These are phyloP conservation scores for Pantherophis guttatus DNA, from an alignment of 2,113 vertebrate species.

Conservation along the genomic window DNA sequence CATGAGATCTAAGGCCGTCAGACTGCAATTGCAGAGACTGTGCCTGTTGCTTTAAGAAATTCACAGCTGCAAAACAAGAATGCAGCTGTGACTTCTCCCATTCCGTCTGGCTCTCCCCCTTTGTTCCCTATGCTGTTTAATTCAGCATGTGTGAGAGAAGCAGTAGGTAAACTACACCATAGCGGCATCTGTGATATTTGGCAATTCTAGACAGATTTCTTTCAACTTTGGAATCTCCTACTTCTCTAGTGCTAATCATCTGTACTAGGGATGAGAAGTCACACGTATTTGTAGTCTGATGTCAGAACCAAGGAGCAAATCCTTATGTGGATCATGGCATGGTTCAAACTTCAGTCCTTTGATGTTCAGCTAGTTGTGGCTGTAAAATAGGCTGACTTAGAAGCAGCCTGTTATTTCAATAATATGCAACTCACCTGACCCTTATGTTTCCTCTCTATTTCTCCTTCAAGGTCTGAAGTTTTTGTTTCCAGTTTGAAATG, in stretches of 20 bases:
- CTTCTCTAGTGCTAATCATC: not conserved
- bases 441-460: not conserved
- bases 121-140: not conserved
- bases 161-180: not conserved
- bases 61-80: not conserved
- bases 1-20: not conserved
- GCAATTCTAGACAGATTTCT: not conserved
- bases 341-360: not conserved
- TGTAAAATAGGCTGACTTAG: not conserved
- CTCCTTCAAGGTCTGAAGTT: not conserved
- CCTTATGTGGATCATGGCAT: not conserved
- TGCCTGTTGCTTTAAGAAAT: not conserved
- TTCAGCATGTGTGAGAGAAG: not conserved
- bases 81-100: not conserved
- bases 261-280: not conserved
- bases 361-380: not conserved
- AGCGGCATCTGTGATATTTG: not conserved
- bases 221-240: not conserved
- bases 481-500: not conserved
- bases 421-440: not conserved
- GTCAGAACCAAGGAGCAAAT: not conserved
- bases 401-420: not conserved
- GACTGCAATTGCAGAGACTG: not conserved
- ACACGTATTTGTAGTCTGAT: not conserved
- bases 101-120: not conserved